A percentile compares a stretch with the other conserved stretches of the same genome.
Evolutionary conservation across 1,140 invertebrate genomes (phyloP).

Genomic region (Panulirus ornatus): DNA sequence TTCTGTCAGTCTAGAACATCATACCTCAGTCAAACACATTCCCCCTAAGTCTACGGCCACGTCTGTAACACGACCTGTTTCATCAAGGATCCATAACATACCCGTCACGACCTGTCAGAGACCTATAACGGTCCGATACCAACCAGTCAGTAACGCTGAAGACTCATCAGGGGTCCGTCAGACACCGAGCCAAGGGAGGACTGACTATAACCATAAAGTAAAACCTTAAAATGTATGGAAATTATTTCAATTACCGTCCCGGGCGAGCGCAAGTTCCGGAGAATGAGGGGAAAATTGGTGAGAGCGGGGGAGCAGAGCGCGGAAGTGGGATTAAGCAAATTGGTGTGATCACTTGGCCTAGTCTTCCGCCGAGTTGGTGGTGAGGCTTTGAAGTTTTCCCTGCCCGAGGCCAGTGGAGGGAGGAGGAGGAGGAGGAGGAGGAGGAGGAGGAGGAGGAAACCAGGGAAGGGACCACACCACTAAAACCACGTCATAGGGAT

Average conservation of each 20-base stretch:
- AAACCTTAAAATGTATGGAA: slow-evolving; percentile 40
- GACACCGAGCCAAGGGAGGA: too few species aligned
- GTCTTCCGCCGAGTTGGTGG: slow-evolving; percentile 46
- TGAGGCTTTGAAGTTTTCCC: slow-evolving; percentile 56
- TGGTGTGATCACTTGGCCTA: slow-evolving; percentile 55
- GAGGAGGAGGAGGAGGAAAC: background rate
- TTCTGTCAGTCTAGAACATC: background rate
- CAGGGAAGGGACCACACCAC: background rate
- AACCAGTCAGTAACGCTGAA: too few species aligned
- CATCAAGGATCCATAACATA: background rate
- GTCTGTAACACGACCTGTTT: background rate
- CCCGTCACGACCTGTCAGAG: background rate
- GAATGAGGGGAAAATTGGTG: background rate
- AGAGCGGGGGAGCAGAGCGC: background rate
- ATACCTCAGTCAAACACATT: background rate
- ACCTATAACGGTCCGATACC: background rate
- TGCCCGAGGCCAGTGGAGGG: background rate
- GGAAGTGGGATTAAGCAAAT: slow-evolving; percentile 51
- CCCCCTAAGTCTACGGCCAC: background rate
- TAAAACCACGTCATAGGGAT: too few species aligned
- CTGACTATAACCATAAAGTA: background rate
- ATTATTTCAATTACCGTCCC: slow-evolving; percentile 44
- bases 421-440: background rate
- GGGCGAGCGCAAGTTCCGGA: background rate
- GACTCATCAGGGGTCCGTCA: too few species aligned